A percentile compares a stretch with the other conserved stretches of the same genome.
These are phyloP conservation scores for Macquaria ambigua DNA, from an alignment of 2,113 vertebrate species.

Conservation along the genomic window DNA sequence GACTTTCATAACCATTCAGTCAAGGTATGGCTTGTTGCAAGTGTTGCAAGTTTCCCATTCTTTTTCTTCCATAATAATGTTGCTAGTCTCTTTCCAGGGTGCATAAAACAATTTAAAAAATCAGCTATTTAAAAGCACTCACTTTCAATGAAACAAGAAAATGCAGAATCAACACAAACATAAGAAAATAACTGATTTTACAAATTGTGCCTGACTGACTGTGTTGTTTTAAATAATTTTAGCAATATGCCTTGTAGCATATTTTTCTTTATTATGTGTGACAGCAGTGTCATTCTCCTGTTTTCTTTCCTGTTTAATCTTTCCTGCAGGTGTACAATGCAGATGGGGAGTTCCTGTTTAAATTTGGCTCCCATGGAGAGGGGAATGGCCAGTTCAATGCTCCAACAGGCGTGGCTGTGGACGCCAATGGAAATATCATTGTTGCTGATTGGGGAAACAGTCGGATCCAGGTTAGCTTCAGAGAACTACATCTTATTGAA, in stretches of 20 bases:
- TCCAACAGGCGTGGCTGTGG: conserved; percentile 95
- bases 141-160: background rate
- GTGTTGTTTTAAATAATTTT: background rate
- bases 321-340: conserved; percentile 92
- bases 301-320: conserved; percentile 28
- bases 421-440: conserved; percentile 95
- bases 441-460: conserved; percentile 99
- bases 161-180: background rate
- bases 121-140: background rate
- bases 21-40: conserved; percentile 87
- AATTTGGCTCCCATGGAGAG: conserved; percentile 97
- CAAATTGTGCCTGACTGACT: conserved; percentile 1
- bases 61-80: background rate
- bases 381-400: conserved; percentile 98
- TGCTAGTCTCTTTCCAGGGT: background rate
- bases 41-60: background rate
- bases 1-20: conserved; percentile 99
- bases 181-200: background rate
- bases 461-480: conserved; percentile 91
- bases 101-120: background rate
- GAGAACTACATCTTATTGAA: background rate
- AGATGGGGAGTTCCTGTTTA: conserved; percentile 97
- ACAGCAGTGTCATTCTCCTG: background rate
- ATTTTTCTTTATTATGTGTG: background rate
- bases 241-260: background rate